Base-by-base conservation (phyloP, 1,140 invertebrate genomes). In the Psix sp. region DNA sequence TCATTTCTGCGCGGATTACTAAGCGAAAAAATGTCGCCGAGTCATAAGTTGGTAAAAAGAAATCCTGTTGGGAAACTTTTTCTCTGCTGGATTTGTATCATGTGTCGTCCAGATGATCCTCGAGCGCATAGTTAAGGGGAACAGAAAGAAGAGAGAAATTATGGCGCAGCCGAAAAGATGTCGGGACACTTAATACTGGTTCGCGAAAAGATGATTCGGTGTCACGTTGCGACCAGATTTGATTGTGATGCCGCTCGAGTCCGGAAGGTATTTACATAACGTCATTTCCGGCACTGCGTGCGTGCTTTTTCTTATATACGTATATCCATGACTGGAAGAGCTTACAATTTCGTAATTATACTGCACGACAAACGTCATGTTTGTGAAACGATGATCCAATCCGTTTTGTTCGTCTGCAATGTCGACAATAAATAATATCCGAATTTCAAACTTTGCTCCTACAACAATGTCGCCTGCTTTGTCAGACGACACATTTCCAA, bases 141-240 rank as follows among this genome's bases (percentile, higher is more conserved):
- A 24, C 20, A 63, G 36, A 51, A 24, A 21, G 13, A 15, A 36
- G 10, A 36, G 20, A 46, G 16, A 51, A 31, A 24, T 21, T 16
- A 3, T n/a, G 29, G 35, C 18, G 17, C 40, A 29, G 56, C 57
- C 74, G 60, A 80, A 76, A 77, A 60, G 60, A 14, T 38, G 40
- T 42, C 0, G 21, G 79, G 84, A 82, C 76, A 86, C 74, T 86
- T 84, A 85, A 86, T 86, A 84, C 79, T 75, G 57, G 9, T 76
- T 77, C 62, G 66, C 73, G 67, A 57, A 79, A 72, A 57, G 77
- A 80, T 78, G 80, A 84, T 85, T 83, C 79, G 80, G 81, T 83
- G 45, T 87, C 82, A 72, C 45, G 75, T 87, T 87, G 78, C 84
- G 60, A 7, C 15, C 29, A 54, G 77, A 74, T 77, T 80, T 77